These are phyloP conservation scores for Sepiola atlantica DNA, from an alignment of 2,888 invertebrate species.

Conservation along the genomic window DNA sequence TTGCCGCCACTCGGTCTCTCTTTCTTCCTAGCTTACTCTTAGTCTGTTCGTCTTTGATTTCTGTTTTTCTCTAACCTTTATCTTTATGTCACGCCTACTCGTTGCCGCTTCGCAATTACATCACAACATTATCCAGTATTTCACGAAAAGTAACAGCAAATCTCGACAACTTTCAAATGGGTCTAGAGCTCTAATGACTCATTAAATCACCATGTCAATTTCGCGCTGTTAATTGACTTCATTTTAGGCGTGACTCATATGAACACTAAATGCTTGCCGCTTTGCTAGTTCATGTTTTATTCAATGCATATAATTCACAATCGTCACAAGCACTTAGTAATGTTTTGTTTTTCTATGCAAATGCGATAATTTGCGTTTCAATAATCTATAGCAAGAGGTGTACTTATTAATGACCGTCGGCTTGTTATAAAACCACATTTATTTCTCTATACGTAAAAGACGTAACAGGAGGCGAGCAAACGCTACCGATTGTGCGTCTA, in stretches of 20 bases:
- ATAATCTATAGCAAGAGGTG: no score
- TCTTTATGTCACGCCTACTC: background rate
- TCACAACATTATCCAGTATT: background rate
- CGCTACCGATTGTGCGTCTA: no score
- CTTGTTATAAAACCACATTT: no score
- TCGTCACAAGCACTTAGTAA: background rate
- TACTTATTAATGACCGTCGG: no score
- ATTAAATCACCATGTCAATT: background rate
- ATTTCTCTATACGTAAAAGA: no score
- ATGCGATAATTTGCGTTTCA: background rate
- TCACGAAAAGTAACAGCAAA: background rate
- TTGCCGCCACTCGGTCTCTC: no score
- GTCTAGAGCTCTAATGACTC: background rate
- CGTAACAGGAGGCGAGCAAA: no score
- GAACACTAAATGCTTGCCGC: background rate
- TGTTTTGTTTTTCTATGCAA: background rate
- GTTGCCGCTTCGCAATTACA: background rate
- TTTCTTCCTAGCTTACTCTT: no score
- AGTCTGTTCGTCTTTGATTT: no score
- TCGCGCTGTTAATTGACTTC: background rate
- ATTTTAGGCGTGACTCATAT: background rate
- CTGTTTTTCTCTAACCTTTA: background rate
- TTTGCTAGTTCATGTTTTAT: no score
- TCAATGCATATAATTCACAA: no score
- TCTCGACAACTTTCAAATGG: background rate